Evolutionary conservation across 2,888 invertebrate species (phyloP), one percentile per base, ranked within the genome.

Genomic region (Empis livida): DNA sequence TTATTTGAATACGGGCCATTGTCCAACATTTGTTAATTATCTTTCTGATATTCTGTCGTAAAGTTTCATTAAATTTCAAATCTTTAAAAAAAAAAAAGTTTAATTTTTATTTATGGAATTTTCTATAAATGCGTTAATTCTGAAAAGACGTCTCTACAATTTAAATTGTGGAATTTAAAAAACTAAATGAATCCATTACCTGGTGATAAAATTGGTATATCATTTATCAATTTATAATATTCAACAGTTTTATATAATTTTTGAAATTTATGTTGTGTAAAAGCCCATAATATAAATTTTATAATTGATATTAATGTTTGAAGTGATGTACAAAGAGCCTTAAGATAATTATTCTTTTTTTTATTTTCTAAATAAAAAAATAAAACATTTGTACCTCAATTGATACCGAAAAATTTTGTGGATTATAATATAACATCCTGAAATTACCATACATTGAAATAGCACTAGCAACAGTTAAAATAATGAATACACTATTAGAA

Each of bases 11-110:
- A 6, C 58, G 57, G 9, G 54, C 59, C 32, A 49, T 54, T 27
- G 46, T 54, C 64, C 64, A 64, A 8, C 52, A 52, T 0, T 50
- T 27, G n/a, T 56, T 51, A 49, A 64, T 55, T 27, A 57, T 59
- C 1, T 38, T 15, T 17, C 55, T 46, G 14, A 59, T 56, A 17
- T 59, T 52, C 13, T 49, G 42, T 6, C 57, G 56, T 4, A 65
- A 42, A 5, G 47, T 44, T 13, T 50, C 27, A 0, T 51, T 49
- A 14, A 59, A 48, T 4, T 56, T 49, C 11, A 61, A 52, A 54
- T 59, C 63, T 64, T 23, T 5, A 45, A 27, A 14, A 23, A 9
- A 20, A 20, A n/a, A n/a, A n/a, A n/a, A n/a, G n/a, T 20, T 20
- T 20, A 20, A 20, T 5, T 20, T 5, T 20, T 20, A 20, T 5